Evolutionary conservation across 2,888 invertebrate species (phyloP), one percentile per base, ranked within the genome.

Genomic region (Epinotia ramella): DNA sequence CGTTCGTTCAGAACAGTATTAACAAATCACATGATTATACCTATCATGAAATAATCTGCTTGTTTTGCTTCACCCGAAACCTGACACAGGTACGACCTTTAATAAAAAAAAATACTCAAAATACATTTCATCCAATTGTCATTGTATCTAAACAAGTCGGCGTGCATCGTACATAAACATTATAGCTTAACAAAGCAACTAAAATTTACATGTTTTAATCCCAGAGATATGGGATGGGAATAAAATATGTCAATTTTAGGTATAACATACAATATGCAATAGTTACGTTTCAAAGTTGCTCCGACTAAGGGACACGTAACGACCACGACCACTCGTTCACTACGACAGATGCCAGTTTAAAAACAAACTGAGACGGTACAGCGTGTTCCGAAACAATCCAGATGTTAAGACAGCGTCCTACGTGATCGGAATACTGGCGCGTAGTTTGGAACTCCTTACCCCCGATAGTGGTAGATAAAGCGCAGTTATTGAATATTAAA

Each of bases 371-470:
- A 82, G 86, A 83, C 80, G 84, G 83, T 88, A 87, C 88, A 88
- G 84, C 86, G 86, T 89, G 91, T 89, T 90, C 84, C 90, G 86
- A 89, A 92, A 91, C 92, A 91, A 91, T 89, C 91, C 92, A 91
- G 91, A 92, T 91, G 91, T 84, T 90, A 91, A 91, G 92, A 91
- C 89, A 87, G 86, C 83, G 81, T 73, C 73, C 82, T 80, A 92
- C 93, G 93, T 93, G 93, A 86, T 81, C 81, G 20, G 91, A 89
- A 90, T 91, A 78, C 69, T 77, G 81, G 79, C 78, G 70, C 78
- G 68, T 77, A 69, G 77, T 78, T 77, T 77, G 73, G 70, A 76
- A 63, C 74, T 78, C 70, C 78, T 73, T 78, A 78, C 79, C 78
- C 81, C 80, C 83, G 83, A 87, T 86, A 88, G 86, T 86, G 86